phyloP scores from a whole-genome alignment of 2,888 invertebrate species.

The Cephus pygmeus region DNA sequence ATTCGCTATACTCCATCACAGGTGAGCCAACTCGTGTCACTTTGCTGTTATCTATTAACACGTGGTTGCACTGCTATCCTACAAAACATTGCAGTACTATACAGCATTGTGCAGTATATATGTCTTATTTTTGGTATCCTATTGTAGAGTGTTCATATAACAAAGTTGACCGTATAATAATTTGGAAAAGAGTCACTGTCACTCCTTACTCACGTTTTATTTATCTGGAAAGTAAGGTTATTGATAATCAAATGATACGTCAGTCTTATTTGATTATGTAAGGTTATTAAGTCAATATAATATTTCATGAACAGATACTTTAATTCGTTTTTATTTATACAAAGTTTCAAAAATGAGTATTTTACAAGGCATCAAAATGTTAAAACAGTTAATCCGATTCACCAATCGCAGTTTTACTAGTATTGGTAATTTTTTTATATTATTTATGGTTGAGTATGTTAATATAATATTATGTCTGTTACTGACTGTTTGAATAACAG shows the following conservation, averaged over 20 bases:
- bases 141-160: too few species aligned
- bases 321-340: neutral
- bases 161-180: too few species aligned
- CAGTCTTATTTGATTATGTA: neutral
- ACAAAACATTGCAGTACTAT: too few species aligned
- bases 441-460: neutral
- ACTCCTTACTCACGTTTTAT: neutral
- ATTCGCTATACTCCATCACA: neutral
- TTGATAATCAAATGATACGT: neutral
- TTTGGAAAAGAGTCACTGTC: neutral
- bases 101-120: too few species aligned
- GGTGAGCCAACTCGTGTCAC: neutral
- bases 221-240: neutral
- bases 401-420: neutral
- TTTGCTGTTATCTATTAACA: neutral
- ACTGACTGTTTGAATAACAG: too few species aligned
- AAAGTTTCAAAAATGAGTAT: neutral
- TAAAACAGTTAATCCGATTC: neutral
- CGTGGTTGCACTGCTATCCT: neutral
- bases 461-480: too few species aligned
- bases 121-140: too few species aligned
- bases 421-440: neutral
- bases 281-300: neutral
- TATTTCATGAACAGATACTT: neutral
- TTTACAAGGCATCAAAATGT: neutral